Conservation (phyloP, 2,797 vertebrate genomes). For the Cheirogaleus major region DNA sequence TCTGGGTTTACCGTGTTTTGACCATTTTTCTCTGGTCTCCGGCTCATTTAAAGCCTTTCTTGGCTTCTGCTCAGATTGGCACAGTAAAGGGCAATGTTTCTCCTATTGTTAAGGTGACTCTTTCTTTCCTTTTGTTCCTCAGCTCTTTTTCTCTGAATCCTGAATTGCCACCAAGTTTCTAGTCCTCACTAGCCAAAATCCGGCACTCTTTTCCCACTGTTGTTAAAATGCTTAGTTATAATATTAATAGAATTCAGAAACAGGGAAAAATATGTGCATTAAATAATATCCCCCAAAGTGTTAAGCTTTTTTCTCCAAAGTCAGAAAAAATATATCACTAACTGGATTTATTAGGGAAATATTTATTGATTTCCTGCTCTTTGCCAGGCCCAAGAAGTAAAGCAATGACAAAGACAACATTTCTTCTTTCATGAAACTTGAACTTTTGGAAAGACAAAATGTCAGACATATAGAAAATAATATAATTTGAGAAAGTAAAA, state of each 20-base stretch:
- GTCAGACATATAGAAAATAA: not conserved
- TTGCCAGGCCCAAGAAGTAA: not conserved
- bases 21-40: not conserved
- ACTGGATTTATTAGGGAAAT: not conserved
- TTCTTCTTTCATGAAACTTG: not conserved
- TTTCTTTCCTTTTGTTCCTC: not conserved
- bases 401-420: not conserved
- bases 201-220: not conserved
- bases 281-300: not conserved
- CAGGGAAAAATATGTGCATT: not conserved
- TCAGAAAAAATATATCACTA: not conserved
- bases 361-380: not conserved
- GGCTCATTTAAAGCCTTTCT: not conserved
- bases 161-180: not conserved
- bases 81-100: not conserved
- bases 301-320: not conserved
- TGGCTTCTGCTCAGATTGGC: not conserved
- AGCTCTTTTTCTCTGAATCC: not conserved
- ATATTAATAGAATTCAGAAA: not conserved
- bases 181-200: not conserved
- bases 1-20: not conserved
- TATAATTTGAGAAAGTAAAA: not conserved
- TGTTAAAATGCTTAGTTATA: not conserved
- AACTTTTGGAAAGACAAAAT: not conserved
- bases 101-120: not conserved